Conservation (phyloP, 2,797 vertebrate species). For the Periophthalmus magnuspinnatus region DNA sequence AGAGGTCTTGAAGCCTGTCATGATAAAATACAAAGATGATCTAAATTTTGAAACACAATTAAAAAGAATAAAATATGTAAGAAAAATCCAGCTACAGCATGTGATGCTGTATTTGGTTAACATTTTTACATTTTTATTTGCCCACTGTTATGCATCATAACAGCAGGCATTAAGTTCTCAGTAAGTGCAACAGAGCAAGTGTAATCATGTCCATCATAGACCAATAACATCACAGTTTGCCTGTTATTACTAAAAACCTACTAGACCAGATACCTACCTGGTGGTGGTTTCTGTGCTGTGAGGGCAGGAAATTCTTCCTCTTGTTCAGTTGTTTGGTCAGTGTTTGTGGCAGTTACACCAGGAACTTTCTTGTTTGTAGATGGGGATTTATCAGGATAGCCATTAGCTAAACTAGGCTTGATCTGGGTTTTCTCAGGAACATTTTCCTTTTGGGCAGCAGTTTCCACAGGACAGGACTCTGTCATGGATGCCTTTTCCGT, state of each 20-base stretch:
- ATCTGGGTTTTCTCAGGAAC: constrained; percentile 64
- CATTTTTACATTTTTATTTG: neutral
- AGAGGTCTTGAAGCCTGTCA: constrained; percentile 86
- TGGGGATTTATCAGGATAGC: constrained; percentile 75
- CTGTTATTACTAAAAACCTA: neutral
- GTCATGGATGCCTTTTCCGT: constrained; percentile 11
- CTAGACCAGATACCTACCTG: constrained; percentile 76
- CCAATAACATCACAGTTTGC: no score
- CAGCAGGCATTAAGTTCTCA: neutral
- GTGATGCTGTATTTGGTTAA: neutral
- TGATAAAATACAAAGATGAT: neutral
- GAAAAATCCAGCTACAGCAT: neutral
- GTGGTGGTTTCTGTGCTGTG: constrained; percentile 87
- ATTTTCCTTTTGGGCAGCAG: constrained; percentile 79
- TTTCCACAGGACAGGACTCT: constrained; percentile 49
- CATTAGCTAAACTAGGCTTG: constrained; percentile 76
- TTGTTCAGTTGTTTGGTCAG: constrained; percentile 80
- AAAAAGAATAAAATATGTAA: no score
- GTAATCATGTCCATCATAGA: neutral
- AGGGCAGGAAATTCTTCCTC: constrained; percentile 96
- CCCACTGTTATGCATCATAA: neutral
- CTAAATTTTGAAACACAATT: neutral
- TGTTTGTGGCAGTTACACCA: constrained; percentile 27
- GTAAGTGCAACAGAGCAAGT: neutral
- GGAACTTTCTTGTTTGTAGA: constrained; percentile 31